These are phyloP conservation scores for Marcusenius ussheri DNA, from an alignment of 2,113 vertebrate species.

Conservation along the genomic window DNA sequence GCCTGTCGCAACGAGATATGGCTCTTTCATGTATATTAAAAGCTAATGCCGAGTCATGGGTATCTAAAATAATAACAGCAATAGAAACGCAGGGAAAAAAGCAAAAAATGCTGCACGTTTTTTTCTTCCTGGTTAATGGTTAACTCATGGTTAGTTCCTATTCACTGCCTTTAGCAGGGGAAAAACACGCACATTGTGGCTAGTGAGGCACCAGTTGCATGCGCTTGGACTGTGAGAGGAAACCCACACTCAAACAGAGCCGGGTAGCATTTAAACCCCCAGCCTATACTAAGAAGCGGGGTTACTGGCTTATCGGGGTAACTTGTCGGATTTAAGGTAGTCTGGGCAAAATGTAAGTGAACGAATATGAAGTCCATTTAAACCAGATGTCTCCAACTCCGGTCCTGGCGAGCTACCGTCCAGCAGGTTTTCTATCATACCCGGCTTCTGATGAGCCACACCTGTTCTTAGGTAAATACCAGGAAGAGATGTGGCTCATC, in stretches of 20 bases:
- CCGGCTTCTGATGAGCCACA: too few species aligned
- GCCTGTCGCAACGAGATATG: background rate
- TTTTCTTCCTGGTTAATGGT: background rate
- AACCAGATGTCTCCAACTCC: too few species aligned
- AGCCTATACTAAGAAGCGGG: background rate
- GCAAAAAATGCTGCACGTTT: background rate
- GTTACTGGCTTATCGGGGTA: too few species aligned
- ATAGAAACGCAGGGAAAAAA: background rate
- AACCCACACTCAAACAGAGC: background rate
- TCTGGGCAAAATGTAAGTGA: too few species aligned
- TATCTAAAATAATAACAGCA: background rate
- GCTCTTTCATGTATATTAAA: background rate
- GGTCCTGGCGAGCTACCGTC: too few species aligned
- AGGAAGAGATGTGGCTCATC: too few species aligned
- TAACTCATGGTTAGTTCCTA: background rate
- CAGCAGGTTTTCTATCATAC: too few species aligned
- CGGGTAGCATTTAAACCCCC: background rate
- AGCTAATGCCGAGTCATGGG: background rate
- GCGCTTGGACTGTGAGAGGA: background rate
- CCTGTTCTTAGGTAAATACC: too few species aligned
- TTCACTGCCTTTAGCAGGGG: background rate
- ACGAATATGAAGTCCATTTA: too few species aligned
- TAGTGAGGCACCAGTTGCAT: background rate
- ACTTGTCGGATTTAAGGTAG: too few species aligned
- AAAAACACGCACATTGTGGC: background rate